phyloP scores from a whole-genome alignment of 2,113 vertebrate genomes.

The Odocoileus hemionus region DNA sequence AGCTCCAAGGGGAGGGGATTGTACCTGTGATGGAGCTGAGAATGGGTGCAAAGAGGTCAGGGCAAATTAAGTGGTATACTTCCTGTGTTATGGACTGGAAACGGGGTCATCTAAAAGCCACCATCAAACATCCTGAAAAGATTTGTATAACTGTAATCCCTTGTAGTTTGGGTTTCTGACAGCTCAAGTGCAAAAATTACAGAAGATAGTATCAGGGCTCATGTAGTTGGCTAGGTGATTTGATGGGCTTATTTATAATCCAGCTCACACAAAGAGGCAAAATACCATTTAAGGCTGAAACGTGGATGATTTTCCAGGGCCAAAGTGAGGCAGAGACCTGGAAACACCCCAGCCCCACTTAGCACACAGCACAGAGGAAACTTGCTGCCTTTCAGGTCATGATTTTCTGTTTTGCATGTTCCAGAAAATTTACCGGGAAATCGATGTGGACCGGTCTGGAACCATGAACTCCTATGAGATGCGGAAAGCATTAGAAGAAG shows the following conservation, averaged over 20 bases:
- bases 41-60: too few relatives aligned
- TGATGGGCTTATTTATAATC: background rate
- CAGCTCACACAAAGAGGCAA: background rate
- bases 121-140: background rate
- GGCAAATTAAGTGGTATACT: background rate
- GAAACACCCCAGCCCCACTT: background rate
- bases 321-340: background rate
- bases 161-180: background rate
- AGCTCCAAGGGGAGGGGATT: background rate
- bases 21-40: background rate
- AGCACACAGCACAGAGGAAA: accelerated
- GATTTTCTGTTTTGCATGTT: conserved; percentile 36
- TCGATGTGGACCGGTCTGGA: conserved; percentile 82
- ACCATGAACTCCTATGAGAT: conserved; percentile 87
- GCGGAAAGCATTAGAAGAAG: conserved; percentile 80
- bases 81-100: background rate
- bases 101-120: background rate
- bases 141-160: background rate
- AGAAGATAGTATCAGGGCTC: background rate
- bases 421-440: conserved; percentile 85
- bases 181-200: background rate
- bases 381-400: background rate
- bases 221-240: accelerated
- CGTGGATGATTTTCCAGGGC: background rate
- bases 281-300: background rate